Evolutionary conservation across 2,888 invertebrate genomes (phyloP).

Genomic region (Seira ritae): DNA sequence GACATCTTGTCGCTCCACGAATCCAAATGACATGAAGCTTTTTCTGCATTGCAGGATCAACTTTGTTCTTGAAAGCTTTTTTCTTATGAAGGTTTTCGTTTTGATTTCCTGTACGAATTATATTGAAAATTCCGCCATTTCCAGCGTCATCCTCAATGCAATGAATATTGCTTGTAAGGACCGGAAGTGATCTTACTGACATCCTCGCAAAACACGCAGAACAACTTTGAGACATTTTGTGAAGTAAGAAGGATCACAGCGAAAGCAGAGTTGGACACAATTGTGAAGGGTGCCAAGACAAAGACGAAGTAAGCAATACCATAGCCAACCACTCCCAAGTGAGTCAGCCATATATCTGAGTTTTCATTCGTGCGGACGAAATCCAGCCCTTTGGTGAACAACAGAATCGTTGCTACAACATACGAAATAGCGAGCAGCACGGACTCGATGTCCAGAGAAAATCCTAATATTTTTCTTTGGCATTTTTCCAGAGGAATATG

Average conservation of each 20-base stretch:
- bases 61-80: no score
- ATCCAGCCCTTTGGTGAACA: neutral
- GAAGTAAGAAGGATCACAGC: neutral
- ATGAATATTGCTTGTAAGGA: neutral
- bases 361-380: slow-evolving; percentile 16
- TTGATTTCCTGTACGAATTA: slow-evolving; percentile 23
- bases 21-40: neutral
- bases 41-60: no score
- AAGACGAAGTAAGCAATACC: slow-evolving; percentile 1
- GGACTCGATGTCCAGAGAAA: neutral
- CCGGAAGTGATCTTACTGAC: neutral
- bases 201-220: slow-evolving; percentile 25
- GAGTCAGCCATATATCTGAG: neutral
- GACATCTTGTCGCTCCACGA: neutral
- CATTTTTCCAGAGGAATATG: neutral
- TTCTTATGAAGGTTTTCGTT: no score
- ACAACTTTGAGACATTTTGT: neutral
- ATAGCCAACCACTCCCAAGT: slow-evolving; percentile 6
- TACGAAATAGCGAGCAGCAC: neutral
- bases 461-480: neutral
- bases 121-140: slow-evolving; percentile 18
- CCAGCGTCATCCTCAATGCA: neutral
- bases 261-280: slow-evolving; percentile 12
- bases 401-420: neutral
- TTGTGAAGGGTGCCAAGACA: slow-evolving; percentile 26